Base-by-base conservation (phyloP, 2,113 vertebrate genomes). In the Solea solea region DNA sequence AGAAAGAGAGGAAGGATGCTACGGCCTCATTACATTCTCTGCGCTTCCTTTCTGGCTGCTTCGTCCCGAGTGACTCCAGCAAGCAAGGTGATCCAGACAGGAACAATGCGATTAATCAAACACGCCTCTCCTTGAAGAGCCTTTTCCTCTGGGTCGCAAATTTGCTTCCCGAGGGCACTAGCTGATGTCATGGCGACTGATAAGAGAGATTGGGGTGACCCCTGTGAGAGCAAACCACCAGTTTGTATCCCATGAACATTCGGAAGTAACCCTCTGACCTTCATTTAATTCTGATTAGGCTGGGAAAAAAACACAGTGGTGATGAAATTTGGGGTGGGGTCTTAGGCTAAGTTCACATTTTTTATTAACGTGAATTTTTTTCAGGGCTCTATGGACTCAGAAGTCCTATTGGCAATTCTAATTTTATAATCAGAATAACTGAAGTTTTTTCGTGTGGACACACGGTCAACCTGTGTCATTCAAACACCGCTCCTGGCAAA, bases 41-140 rank as follows among this genome's bases (percentile, higher is more conserved):
- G 60, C 88, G 67, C 85, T 85, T 86, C 82, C 87, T 70, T 81
- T 83, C 86, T 76, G 78, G 82, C 81, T 46, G 80, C 74, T 70
- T 66, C 56, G 65, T 85, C 85, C 89, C 78, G 79, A 85, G 87
- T 87, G 89, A 90, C 86, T 88, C 76, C 62, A 28, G 74, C 16
- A 69, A 64, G 44, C 86, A 90, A 90, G 90, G 90, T 90, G 89
- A 91, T 86, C 76, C 69, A 74, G 85, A 89, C 86, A 82, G 89
- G 83, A 86, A 89, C 88, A 86, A 90, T 87, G 83, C 76, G 58
- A 91, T 91, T 87, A 87, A 90, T 90, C 87, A 91, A 88, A 85
- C 78, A 78, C 64, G 76, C 77, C 85, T 81, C 81, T 86, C 83
- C 88, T 86, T 86, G 74, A 84, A 85, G 86, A 88, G 78, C 54